Evolutionary conservation across 2,797 vertebrate genomes (phyloP).

Genomic region (Sparus aurata): DNA sequence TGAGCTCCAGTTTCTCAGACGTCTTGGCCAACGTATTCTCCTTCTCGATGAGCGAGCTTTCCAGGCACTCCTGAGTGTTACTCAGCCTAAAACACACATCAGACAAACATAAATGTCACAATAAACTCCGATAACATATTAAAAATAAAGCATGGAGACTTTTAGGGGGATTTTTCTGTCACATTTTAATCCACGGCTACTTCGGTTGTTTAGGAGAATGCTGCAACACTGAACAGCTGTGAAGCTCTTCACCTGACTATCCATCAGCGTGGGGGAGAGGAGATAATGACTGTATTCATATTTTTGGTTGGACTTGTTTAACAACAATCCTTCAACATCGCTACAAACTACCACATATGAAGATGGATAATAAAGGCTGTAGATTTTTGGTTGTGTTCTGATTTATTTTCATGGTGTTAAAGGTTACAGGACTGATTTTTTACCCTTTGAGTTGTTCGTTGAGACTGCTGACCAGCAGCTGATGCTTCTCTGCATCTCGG

Average conservation of each 20-base stretch:
- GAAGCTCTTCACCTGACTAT: too few relatives aligned
- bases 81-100: slow-evolving; percentile 81
- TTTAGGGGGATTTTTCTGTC: too few relatives aligned
- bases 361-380: not conserved
- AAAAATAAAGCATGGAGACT: not conserved
- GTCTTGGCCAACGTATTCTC: slow-evolving; percentile 87
- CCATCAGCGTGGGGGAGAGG: too few relatives aligned
- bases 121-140: not conserved
- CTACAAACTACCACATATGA: not conserved
- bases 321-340: too few relatives aligned
- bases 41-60: slow-evolving; percentile 91
- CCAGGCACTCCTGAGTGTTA: slow-evolving; percentile 90
- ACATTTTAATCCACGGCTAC: too few relatives aligned
- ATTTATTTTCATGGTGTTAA: not conserved
- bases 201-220: too few relatives aligned
- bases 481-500: slow-evolving; percentile 90
- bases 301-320: too few relatives aligned
- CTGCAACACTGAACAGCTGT: too few relatives aligned
- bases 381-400: not conserved
- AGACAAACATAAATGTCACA: not conserved
- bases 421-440: not conserved
- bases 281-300: too few relatives aligned
- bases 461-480: slow-evolving; percentile 86
- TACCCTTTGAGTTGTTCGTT: slow-evolving; percentile 93
- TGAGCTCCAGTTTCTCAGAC: slow-evolving; percentile 87